Percentiles rank a stretch among this genome's conserved stretches.
Evolutionary conservation across 1,140 invertebrate species (phyloP).

Genomic region (Plectrocnemia conspersa): DNA sequence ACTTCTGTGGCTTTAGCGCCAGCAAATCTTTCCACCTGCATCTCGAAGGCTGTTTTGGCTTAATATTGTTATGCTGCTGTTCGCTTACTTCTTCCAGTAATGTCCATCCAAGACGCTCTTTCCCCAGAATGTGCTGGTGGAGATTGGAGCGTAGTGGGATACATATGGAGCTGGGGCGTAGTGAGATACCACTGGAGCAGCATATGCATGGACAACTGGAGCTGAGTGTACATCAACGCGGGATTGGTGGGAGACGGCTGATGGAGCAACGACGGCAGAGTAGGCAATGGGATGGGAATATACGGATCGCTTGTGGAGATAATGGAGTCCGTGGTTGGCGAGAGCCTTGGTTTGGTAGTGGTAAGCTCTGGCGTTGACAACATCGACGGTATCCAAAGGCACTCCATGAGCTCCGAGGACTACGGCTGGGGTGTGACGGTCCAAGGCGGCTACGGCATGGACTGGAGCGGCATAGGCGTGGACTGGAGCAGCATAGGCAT

Average conservation of each 20-base stretch:
- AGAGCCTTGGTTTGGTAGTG: slow-evolving; percentile 46
- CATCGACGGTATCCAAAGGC: slow-evolving; percentile 46
- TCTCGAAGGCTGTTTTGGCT: not conserved
- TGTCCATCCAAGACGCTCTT: slow-evolving; percentile 23
- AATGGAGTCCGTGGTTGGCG: slow-evolving; percentile 41
- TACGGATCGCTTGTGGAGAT: slow-evolving; percentile 39
- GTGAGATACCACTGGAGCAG: slow-evolving; percentile 22
- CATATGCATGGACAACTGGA: slow-evolving; percentile 21
- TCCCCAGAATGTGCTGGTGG: slow-evolving; percentile 20
- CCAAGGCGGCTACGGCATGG: slow-evolving; percentile 34
- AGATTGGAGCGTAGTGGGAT: slow-evolving; percentile 15
- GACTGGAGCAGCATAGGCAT: slow-evolving; percentile 32
- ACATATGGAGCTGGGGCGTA: slow-evolving; percentile 22
- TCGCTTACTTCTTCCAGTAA: not conserved
- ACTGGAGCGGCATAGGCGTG: slow-evolving; percentile 35
- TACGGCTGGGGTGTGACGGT: slow-evolving; percentile 40
- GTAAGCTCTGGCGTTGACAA: slow-evolving; percentile 47
- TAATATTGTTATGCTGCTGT: not conserved
- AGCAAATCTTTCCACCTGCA: slow-evolving; percentile 16
- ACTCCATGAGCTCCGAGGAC: slow-evolving; percentile 45
- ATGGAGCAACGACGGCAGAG: slow-evolving; percentile 37
- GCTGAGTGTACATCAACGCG: slow-evolving; percentile 33
- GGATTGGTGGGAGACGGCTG: slow-evolving; percentile 33
- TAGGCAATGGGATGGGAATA: slow-evolving; percentile 41
- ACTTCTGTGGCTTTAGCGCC: not conserved